phyloP scores from a whole-genome alignment of 2,113 vertebrate species.

The Amblyopsis rosae region DNA sequence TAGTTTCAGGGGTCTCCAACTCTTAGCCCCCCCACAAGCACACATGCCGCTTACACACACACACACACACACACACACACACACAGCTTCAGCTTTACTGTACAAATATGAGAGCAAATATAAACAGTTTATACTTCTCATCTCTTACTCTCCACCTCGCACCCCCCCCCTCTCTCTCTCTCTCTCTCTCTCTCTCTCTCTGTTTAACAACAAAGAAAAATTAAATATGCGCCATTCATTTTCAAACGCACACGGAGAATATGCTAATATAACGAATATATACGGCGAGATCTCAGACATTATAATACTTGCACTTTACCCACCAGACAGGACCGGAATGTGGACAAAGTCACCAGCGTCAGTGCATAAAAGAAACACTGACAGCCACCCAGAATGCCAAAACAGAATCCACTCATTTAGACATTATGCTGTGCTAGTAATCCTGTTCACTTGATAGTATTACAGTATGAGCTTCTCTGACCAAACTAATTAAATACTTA shows the following conservation, averaged over 20 bases:
- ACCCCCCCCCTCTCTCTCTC: background rate
- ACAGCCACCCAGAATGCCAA: background rate
- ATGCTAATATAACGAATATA: background rate
- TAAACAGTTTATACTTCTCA: constrained; percentile 16
- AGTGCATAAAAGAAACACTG: constrained; percentile 3
- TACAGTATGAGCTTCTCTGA: too few species aligned
- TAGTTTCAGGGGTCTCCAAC: background rate
- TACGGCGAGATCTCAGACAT: constrained; percentile 9
- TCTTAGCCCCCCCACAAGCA: too few species aligned
- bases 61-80: constrained; percentile 1
- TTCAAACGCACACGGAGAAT: background rate
- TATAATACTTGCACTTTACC: too few species aligned
- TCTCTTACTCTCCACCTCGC: background rate
- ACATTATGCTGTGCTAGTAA: too few species aligned
- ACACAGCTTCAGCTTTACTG: constrained; percentile 13
- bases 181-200: background rate
- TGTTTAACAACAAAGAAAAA: background rate
- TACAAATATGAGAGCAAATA: constrained; percentile 10
- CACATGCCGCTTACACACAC: constrained; percentile 3
- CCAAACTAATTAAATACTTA: too few species aligned
- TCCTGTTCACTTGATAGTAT: too few species aligned
- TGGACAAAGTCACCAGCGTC: background rate
- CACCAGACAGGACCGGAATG: background rate
- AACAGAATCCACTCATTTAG: too few species aligned
- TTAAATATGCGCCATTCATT: background rate